Percentiles rank a stretch among this genome's conserved stretches.
These are phyloP conservation scores for Styela clava DNA, from an alignment of 23 tunicate genomes.

Conservation along the genomic window DNA sequence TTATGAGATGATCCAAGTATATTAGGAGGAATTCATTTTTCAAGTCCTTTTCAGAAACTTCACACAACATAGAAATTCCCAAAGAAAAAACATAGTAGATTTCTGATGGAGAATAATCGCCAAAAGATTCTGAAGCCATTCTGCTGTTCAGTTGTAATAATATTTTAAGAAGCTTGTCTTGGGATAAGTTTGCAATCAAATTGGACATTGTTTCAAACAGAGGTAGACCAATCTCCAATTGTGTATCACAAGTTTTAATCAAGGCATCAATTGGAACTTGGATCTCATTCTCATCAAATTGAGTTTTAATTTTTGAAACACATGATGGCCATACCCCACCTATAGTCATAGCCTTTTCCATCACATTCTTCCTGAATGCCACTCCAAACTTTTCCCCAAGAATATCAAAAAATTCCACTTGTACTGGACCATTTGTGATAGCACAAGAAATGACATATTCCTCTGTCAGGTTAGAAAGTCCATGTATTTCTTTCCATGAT, in stretches of 20 bases:
- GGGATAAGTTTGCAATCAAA: not conserved
- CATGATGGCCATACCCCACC: slow-evolving; percentile 18
- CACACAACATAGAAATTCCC: not conserved
- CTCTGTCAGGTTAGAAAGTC: not conserved
- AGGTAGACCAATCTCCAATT: not conserved
- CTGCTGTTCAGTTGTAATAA: not conserved
- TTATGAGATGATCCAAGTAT: not conserved
- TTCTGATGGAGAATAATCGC: not conserved
- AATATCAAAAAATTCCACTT: not conserved
- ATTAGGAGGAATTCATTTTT: not conserved
- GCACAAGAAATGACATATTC: not conserved
- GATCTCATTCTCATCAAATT: not conserved
- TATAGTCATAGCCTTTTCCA: not conserved
- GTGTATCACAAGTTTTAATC: not conserved
- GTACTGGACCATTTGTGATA: not conserved
- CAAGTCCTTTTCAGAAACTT: not conserved
- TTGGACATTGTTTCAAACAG: not conserved
- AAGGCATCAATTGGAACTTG: not conserved
- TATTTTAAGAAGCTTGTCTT: not conserved
- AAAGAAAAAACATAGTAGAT: not conserved
- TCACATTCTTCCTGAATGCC: not conserved
- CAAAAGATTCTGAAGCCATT: not conserved
- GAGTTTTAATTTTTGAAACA: not conserved
- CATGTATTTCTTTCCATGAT: not conserved
- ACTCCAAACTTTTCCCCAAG: not conserved